Percentiles rank a stretch among this genome's conserved stretches.
phyloP scores from a whole-genome alignment of 2,113 vertebrate species.

The Chaenocephalus aceratus region DNA sequence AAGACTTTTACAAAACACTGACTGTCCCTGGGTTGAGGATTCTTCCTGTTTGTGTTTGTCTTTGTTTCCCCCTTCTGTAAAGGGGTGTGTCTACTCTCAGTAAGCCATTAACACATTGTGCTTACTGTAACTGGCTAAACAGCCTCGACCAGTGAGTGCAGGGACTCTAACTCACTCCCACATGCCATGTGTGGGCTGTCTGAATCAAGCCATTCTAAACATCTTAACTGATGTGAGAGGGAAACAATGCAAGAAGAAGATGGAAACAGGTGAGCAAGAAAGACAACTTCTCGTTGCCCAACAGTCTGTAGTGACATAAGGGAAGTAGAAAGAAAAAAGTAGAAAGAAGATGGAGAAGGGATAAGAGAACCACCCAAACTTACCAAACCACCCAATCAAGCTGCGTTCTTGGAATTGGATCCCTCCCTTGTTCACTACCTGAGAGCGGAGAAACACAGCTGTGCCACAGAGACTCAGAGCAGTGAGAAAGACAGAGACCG shows the following conservation, averaged over 20 bases:
- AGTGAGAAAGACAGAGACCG: slow-evolving; percentile 19
- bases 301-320: slow-evolving; percentile 12
- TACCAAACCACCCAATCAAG: slow-evolving; percentile 79
- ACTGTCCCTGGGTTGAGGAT: slow-evolving; percentile 16
- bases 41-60: slow-evolving; percentile 75
- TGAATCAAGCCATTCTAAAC: slow-evolving; percentile 46
- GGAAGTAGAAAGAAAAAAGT: slow-evolving; percentile 12
- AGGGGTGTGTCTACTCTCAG: slow-evolving; percentile 86
- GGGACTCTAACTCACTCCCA: slow-evolving; percentile 60
- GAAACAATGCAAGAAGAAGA: slow-evolving; percentile 3
- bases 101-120: slow-evolving; percentile 87
- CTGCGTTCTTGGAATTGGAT: slow-evolving; percentile 61
- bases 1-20: slow-evolving; percentile 14
- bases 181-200: slow-evolving; percentile 57
- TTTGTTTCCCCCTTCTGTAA: slow-evolving; percentile 58
- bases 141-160: slow-evolving; percentile 85
- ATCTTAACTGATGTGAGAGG: background rate
- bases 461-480: slow-evolving; percentile 63
- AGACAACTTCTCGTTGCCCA: slow-evolving; percentile 20
- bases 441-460: slow-evolving; percentile 71
- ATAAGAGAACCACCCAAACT: slow-evolving; percentile 74
- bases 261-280: slow-evolving; percentile 38
- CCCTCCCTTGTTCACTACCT: slow-evolving; percentile 79
- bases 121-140: slow-evolving; percentile 88
- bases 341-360: slow-evolving; percentile 31